These are phyloP conservation scores for Hirudo medicinalis DNA, from an alignment of 1,140 invertebrate species.

Conservation along the genomic window DNA sequence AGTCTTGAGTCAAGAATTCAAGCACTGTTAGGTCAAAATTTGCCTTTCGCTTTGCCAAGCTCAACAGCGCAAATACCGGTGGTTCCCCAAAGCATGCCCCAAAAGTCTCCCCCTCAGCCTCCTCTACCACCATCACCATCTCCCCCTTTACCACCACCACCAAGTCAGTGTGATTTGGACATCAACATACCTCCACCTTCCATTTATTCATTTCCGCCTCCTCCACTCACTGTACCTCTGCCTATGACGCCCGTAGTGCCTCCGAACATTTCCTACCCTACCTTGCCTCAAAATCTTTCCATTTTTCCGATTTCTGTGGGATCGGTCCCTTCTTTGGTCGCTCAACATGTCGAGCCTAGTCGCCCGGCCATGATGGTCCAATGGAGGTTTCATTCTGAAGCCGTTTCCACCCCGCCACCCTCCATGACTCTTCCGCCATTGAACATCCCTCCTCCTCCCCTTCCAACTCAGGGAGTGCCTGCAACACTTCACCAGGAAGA, in stretches of 20 bases:
- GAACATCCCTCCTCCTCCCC: conserved; percentile 8
- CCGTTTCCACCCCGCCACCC: background rate
- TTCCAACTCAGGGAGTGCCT: background rate
- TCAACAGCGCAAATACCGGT: background rate
- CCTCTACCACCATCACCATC: conserved; percentile 8
- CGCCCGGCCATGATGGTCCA: background rate
- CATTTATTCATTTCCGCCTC: background rate
- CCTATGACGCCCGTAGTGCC: background rate
- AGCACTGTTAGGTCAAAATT: conserved; percentile 5
- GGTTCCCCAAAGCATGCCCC: too few species aligned
- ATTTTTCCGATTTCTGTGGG: too few species aligned
- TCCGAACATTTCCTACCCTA: background rate
- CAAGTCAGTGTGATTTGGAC: background rate
- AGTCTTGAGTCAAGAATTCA: conserved; percentile 16
- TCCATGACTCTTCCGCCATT: background rate
- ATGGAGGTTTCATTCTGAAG: background rate
- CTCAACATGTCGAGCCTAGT: background rate
- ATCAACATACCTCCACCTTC: background rate
- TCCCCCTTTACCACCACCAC: background rate
- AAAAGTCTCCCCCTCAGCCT: background rate
- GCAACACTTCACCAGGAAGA: background rate
- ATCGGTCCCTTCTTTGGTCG: background rate
- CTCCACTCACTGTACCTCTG: background rate
- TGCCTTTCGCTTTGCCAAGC: background rate
- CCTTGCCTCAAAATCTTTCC: background rate